Evolutionary conservation across 37 sponge, comb jelly and placozoan genomes (phyloP).

Genomic region (Hormiphora californensis): DNA sequence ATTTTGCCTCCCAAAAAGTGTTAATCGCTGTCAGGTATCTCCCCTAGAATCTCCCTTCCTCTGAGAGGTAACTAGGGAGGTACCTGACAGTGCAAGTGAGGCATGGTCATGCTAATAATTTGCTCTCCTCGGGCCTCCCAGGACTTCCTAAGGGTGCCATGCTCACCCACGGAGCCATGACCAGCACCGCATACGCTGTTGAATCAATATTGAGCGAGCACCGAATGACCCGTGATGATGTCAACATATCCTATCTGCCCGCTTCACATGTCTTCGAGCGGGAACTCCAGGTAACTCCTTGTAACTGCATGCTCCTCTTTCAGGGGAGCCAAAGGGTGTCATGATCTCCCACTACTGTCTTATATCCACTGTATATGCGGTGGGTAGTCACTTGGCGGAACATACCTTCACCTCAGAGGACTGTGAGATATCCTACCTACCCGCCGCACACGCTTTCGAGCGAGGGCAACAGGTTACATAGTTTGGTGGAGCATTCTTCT

Average conservation of each 20-base stretch:
- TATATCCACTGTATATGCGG: conserved; percentile 7
- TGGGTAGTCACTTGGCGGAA: not conserved
- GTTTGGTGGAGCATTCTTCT: not conserved
- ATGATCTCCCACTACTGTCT: not conserved
- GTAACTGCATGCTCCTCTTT: not conserved
- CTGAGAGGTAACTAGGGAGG: no score
- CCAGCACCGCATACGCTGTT: conserved; percentile 7
- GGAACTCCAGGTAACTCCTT: conserved; percentile 8
- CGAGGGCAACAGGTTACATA: conserved; percentile 56
- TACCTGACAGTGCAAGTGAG: no score
- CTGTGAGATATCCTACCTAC: conserved; percentile 71
- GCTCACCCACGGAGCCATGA: conserved; percentile 6
- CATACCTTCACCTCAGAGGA: not conserved
- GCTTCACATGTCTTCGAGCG: conserved; percentile 50
- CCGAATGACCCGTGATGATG: not conserved
- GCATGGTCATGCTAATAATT: no score
- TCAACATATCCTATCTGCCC: conserved; percentile 55
- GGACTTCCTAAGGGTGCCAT: conserved; percentile 66
- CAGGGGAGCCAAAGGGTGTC: conserved; percentile 31
- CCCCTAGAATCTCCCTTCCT: no score
- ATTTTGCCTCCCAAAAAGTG: not conserved
- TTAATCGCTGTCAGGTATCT: not conserved
- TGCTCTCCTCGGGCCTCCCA: no score
- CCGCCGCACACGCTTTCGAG: conserved; percentile 93
- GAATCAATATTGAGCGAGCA: not conserved